Base-by-base conservation (phyloP, 1,140 invertebrate genomes). In the Sitophilus oryzae region DNA sequence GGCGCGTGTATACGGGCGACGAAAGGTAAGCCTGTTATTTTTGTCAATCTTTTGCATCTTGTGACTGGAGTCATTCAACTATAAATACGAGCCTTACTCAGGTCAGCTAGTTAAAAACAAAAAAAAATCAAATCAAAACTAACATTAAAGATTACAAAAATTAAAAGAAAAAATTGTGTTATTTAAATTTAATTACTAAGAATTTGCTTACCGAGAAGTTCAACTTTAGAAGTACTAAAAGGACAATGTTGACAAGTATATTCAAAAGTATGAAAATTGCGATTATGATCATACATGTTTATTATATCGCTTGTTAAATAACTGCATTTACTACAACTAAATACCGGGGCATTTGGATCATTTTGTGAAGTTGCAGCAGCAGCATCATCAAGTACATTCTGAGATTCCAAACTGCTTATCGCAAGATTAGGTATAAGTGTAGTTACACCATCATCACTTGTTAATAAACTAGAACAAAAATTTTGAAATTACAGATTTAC, bases 171-270 rank as follows among this genome's bases (percentile, higher is more conserved):
- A 11, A 11, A 40, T 14, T 40, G 11, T 11, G 37, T 16, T 14
- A 6, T 40, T 8, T 40, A 6, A 8, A 11, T 14, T 40, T 16
- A 40, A 40, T 8, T 0, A 14, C 16, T 15, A 8, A 34, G 35
- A n/a, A 37, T 18, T 0, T 16, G 37, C 20, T 54, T 41, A 50
- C 54, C 54, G 14, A 56, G 44, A 21, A 56, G 54, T 36, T 56
- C 54, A 11, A 56, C 54, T 56, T 56, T 56, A 15, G 54, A 49
- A 22, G 54, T 56, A 43, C 54, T 56, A 45, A 56, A 56, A 25
- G 54, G 54, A 30, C 54, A 56, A 30, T 43, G 34, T 30, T 49
- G 40, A 23, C 54, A 56, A 18, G 54, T 56, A 45, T 56, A 56
- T 18, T 56, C 54, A 47, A 54, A 54, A 40, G 23, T 40, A 37